These are phyloP conservation scores for Anoplolepis gracilipes DNA, from an alignment of 1,140 invertebrate genomes.

Conservation along the genomic window DNA sequence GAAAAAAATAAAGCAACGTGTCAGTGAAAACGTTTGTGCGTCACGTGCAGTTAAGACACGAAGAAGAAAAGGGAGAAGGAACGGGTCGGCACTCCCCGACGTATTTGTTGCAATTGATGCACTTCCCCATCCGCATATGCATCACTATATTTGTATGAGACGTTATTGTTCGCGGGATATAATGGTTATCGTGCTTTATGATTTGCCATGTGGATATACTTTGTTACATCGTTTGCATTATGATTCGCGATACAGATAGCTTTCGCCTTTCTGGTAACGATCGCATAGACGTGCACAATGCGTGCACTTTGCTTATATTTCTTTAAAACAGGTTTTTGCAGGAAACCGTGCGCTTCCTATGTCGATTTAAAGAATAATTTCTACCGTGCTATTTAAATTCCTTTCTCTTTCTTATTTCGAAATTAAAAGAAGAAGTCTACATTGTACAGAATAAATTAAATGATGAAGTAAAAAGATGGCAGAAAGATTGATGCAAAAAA, in stretches of 20 bases:
- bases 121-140: slow-evolving; percentile 3
- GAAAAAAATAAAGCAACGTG: background rate
- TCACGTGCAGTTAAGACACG: slow-evolving; percentile 20
- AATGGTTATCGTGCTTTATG: slow-evolving; percentile 46
- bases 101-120: slow-evolving; percentile 37
- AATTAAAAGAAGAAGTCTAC: background rate
- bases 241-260: slow-evolving; percentile 46
- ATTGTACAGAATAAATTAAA: background rate
- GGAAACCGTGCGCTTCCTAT: background rate
- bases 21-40: slow-evolving; percentile 31
- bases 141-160: slow-evolving; percentile 28
- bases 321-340: background rate
- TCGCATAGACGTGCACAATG: background rate
- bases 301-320: background rate
- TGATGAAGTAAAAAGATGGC: background rate
- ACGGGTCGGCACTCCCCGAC: background rate
- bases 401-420: background rate
- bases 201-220: slow-evolving; percentile 23
- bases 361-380: slow-evolving; percentile 2
- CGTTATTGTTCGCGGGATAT: slow-evolving; percentile 35
- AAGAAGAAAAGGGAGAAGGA: background rate
- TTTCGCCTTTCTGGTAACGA: slow-evolving; percentile 32
- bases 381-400: slow-evolving; percentile 10
- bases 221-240: slow-evolving; percentile 33
- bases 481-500: slow-evolving; percentile 16